A percentile compares a stretch with the other conserved stretches of the same genome.
phyloP scores from a whole-genome alignment of 2,888 invertebrate species.

The Cheilosia scutellata region DNA sequence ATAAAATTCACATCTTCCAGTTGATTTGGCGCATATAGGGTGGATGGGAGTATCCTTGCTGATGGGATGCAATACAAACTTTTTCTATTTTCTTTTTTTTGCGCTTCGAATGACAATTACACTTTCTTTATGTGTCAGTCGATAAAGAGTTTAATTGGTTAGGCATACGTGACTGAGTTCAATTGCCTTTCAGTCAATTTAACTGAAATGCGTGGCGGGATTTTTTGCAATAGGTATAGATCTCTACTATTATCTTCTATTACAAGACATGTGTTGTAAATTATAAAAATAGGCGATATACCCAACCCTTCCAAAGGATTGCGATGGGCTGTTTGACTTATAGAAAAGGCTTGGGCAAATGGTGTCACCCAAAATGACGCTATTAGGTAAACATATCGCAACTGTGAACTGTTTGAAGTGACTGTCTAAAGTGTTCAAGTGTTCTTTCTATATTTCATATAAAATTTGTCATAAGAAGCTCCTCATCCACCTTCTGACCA shows the following conservation, averaged over 20 bases:
- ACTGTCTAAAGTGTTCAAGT: no score
- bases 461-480: neutral
- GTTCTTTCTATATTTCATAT: neutral
- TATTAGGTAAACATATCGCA: no score
- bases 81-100: slow-evolving; percentile 29
- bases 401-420: no score
- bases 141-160: slow-evolving; percentile 72
- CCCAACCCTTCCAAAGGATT: no score
- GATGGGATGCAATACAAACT: slow-evolving; percentile 41
- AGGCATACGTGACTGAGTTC: neutral
- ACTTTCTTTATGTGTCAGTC: neutral
- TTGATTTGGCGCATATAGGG: slow-evolving; percentile 59
- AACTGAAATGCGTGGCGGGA: slow-evolving; percentile 15
- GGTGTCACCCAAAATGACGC: no score
- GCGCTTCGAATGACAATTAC: neutral
- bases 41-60: slow-evolving; percentile 8
- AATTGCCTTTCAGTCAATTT: slow-evolving; percentile 63
- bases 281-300: neutral
- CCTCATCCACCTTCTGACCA: neutral
- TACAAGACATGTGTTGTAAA: slow-evolving; percentile 3
- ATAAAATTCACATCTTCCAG: slow-evolving; percentile 67
- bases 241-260: neutral
- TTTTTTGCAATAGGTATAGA: neutral
- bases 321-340: no score
- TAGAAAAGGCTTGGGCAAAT: no score